These are phyloP conservation scores for Porites lutea DNA, from an alignment of 64 coral and sea anemone species.

Conservation along the genomic window DNA sequence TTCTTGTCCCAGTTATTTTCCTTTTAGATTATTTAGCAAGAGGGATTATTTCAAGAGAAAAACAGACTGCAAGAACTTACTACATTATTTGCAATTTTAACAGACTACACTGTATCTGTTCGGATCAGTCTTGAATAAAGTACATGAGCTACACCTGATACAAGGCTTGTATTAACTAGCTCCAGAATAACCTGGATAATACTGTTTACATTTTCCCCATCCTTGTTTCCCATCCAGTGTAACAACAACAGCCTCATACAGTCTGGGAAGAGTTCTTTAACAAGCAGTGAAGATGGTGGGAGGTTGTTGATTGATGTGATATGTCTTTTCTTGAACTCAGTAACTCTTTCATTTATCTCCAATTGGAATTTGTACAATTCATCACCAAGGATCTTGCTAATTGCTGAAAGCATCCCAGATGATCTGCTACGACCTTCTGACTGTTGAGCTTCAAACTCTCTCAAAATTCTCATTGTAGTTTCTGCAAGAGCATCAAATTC, in stretches of 20 bases:
- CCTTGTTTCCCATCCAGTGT: conserved; percentile 68
- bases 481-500: conserved; percentile 12
- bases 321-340: conserved; percentile 85
- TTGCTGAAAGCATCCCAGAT: conserved; percentile 43
- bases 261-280: conserved; percentile 81
- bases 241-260: conserved; percentile 79
- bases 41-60: too few relatives aligned
- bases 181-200: conserved; percentile 93
- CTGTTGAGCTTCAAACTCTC: conserved; percentile 17
- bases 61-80: neutral
- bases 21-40: too few relatives aligned
- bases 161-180: conserved; percentile 86
- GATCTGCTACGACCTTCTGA: neutral
- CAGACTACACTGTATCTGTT: conserved; percentile 72
- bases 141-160: conserved; percentile 96
- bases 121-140: conserved; percentile 87
- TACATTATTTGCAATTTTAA: neutral
- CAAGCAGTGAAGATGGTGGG: conserved; percentile 65
- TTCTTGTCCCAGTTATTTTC: too few relatives aligned
- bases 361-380: conserved; percentile 71
- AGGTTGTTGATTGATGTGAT: conserved; percentile 89
- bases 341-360: conserved; percentile 65
- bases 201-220: conserved; percentile 21
- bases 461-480: conserved; percentile 35
- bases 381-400: conserved; percentile 75